phyloP scores from a whole-genome alignment of 1,140 invertebrate species.

The Harpegnathos saltator region DNA sequence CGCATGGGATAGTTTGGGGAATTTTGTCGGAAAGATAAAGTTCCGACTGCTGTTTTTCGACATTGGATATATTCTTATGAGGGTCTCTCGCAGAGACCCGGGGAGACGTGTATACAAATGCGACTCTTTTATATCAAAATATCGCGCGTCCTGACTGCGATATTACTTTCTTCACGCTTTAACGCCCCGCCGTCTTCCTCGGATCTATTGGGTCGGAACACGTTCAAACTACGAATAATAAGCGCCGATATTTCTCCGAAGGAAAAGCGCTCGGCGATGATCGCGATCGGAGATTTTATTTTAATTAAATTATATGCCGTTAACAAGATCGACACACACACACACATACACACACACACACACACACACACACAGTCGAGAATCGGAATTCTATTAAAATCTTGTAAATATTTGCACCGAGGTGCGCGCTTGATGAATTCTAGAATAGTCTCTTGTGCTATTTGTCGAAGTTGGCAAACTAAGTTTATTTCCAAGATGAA shows the following conservation, averaged over 20 bases:
- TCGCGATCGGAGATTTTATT: not conserved
- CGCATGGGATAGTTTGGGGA: not conserved
- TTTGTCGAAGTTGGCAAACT: constrained; percentile 35
- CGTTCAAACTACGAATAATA: not conserved
- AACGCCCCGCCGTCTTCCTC: not conserved
- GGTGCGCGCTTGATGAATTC: not conserved
- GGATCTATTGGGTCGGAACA: not conserved
- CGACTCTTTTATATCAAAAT: not conserved
- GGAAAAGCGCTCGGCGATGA: not conserved
- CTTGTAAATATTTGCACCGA: constrained; percentile 8
- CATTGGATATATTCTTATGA: not conserved
- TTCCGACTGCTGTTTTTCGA: not conserved
- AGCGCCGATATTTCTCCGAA: not conserved
- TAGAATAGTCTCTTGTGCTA: not conserved
- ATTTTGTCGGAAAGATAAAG: not conserved
- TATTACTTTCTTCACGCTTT: not conserved
- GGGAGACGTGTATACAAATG: no score
- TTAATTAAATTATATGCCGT: not conserved
- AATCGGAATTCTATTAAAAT: not conserved
- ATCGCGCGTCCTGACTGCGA: not conserved
- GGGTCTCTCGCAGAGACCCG: not conserved
- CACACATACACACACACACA: no score
- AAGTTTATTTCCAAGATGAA: constrained; percentile 34
- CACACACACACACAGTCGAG: not conserved
- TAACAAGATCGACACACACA: not conserved